A percentile compares a stretch with the other conserved stretches of the same genome.
phyloP scores from a whole-genome alignment of 2,113 vertebrate species.

The Nothobranchius furzeri region DNA sequence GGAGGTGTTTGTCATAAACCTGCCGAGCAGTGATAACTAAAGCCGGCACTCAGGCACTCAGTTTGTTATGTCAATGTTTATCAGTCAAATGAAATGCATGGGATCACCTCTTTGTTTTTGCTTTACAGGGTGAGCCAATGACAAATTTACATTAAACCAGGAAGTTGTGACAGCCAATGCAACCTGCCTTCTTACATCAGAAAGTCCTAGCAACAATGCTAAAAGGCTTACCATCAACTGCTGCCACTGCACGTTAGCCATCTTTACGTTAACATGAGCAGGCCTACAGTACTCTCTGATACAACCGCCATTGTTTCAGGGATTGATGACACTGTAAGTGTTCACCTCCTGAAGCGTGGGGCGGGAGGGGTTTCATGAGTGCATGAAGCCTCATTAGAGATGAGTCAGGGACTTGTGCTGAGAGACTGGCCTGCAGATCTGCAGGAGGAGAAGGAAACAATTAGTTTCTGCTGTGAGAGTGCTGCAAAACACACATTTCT shows the following conservation, averaged over 20 bases:
- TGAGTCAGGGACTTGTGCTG: slow-evolving; percentile 44
- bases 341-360: slow-evolving; percentile 44
- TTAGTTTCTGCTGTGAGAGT: slow-evolving; percentile 52
- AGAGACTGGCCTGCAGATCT: slow-evolving; percentile 39
- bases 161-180: slow-evolving; percentile 54
- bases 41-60: no score
- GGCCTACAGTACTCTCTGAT: slow-evolving; percentile 9
- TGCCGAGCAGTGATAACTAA: slow-evolving; percentile 54
- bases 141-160: slow-evolving; percentile 47
- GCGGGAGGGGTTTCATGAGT: slow-evolving; percentile 60
- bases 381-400: slow-evolving; percentile 46
- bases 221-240: slow-evolving; percentile 64
- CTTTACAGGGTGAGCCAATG: slow-evolving; percentile 67
- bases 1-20: slow-evolving; percentile 64
- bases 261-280: slow-evolving; percentile 21
- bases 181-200: slow-evolving; percentile 64
- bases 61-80: slow-evolving; percentile 65
- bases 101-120: slow-evolving; percentile 68
- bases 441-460: slow-evolving; percentile 58
- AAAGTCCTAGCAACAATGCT: slow-evolving; percentile 48
- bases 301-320: slow-evolving; percentile 17
- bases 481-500: slow-evolving; percentile 53
- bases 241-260: slow-evolving; percentile 66
- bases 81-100: slow-evolving; percentile 70
- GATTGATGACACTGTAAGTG: slow-evolving; percentile 56